Evolutionary conservation across 2,113 vertebrate genomes (phyloP).

Genomic region (Urocynchramus pylzowi): DNA sequence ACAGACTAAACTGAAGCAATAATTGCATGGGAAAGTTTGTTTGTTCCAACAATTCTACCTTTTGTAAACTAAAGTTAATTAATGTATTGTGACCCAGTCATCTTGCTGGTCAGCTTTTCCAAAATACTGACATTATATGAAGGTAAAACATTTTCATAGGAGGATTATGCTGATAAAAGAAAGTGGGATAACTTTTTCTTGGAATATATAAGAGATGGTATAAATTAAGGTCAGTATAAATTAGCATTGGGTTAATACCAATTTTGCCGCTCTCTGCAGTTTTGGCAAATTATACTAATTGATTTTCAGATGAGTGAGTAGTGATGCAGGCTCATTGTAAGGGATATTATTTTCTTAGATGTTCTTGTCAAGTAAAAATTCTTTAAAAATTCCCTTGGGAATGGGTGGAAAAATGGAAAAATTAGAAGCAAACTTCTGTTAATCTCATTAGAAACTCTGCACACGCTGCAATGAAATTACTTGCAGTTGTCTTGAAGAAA

Average conservation of each 20-base stretch:
- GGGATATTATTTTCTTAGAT: not conserved
- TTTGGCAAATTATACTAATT: not conserved
- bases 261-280: not conserved
- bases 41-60: not conserved
- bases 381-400: not conserved
- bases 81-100: not conserved
- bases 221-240: not conserved
- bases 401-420: not conserved
- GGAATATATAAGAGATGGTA: not conserved
- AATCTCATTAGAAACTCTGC: not conserved
- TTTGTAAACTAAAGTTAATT: not conserved
- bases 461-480: not conserved
- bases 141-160: not conserved
- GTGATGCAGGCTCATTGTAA: not conserved
- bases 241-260: not conserved
- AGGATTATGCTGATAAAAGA: not conserved
- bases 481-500: not conserved
- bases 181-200: not conserved
- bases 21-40: not conserved
- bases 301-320: not conserved
- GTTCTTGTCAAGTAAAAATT: not conserved
- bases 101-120: not conserved
- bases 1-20: rapidly evolving
- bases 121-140: not conserved
- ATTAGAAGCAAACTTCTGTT: not conserved